phyloP scores from a whole-genome alignment of 2,888 invertebrate species.

The Neria commutata region DNA sequence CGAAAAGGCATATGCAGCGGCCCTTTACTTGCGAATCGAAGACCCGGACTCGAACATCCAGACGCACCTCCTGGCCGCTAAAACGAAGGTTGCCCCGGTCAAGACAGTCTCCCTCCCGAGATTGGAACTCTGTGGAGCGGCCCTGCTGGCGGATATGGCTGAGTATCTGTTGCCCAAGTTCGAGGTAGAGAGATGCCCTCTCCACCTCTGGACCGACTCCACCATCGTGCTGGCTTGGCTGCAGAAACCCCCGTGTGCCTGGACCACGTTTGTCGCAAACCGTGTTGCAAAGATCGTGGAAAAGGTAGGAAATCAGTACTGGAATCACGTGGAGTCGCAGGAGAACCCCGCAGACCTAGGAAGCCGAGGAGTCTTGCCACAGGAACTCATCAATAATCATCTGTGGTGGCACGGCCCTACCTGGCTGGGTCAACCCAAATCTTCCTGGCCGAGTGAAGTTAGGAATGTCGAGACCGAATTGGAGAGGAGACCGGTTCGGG shows the following conservation, averaged over 20 bases:
- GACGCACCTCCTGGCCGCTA: constrained; percentile 9
- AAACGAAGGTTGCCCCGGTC: constrained; percentile 18
- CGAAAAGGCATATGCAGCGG: constrained; percentile 18
- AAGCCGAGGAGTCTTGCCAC: not conserved
- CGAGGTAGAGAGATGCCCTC: not conserved
- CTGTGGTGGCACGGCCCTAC: constrained; percentile 6
- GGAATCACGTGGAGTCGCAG: not conserved
- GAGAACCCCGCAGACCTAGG: constrained; percentile 1
- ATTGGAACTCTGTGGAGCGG: constrained; percentile 15
- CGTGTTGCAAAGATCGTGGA: not conserved
- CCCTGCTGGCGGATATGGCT: constrained; percentile 11
- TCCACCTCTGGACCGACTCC: constrained; percentile 5
- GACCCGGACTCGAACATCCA: not conserved
- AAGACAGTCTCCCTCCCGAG: constrained; percentile 15
- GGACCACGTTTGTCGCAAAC: constrained; percentile 14
- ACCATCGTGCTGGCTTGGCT: constrained; percentile 12
- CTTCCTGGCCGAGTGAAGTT: not conserved
- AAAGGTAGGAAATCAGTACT: not conserved
- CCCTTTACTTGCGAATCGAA: constrained; percentile 11
- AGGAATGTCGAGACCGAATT: not conserved
- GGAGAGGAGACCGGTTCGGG: not conserved
- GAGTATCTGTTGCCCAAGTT: not conserved
- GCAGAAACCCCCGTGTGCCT: constrained; percentile 4
- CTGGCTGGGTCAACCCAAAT: not conserved
- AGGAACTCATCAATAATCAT: not conserved